phyloP scores from a whole-genome alignment of 2,113 vertebrate genomes.

The Leucoraja erinaceus region DNA sequence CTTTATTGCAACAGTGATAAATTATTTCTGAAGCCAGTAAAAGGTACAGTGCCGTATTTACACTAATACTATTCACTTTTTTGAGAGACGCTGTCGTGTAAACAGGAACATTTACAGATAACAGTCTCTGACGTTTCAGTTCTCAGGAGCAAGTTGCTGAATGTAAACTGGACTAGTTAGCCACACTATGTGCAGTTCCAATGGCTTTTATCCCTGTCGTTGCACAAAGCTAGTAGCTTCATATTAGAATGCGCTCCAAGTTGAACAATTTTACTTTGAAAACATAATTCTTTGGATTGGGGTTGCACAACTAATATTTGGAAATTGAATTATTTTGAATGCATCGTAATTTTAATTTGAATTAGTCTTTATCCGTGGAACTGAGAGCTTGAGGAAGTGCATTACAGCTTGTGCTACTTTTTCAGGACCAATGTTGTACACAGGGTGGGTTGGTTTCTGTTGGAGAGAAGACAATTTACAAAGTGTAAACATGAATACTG shows the following conservation, averaged over 20 bases:
- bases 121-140: neutral
- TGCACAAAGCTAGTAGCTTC: neutral
- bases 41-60: slow-evolving; percentile 1
- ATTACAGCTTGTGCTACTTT: slow-evolving; percentile 76
- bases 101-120: neutral
- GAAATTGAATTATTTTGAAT: slow-evolving; percentile 2
- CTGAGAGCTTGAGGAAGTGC: slow-evolving; percentile 70
- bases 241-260: neutral
- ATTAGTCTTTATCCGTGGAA: slow-evolving; percentile 53
- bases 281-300: slow-evolving; percentile 16
- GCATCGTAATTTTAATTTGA: neutral
- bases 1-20: slow-evolving; percentile 31
- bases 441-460: slow-evolving; percentile 84
- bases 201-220: neutral
- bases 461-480: slow-evolving; percentile 11
- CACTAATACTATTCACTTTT: slow-evolving; percentile 7
- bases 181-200: neutral
- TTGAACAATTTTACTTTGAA: neutral
- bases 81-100: neutral
- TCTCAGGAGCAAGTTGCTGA: neutral
- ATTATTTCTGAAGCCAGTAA: slow-evolving; percentile 28
- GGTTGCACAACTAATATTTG: neutral
- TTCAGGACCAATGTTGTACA: slow-evolving; percentile 89
- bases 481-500: neutral
- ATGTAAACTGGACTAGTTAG: neutral